Percentiles rank a stretch among this genome's conserved stretches.
These are phyloP conservation scores for Altica lythri DNA, from an alignment of 2,888 invertebrate genomes.

Conservation along the genomic window DNA sequence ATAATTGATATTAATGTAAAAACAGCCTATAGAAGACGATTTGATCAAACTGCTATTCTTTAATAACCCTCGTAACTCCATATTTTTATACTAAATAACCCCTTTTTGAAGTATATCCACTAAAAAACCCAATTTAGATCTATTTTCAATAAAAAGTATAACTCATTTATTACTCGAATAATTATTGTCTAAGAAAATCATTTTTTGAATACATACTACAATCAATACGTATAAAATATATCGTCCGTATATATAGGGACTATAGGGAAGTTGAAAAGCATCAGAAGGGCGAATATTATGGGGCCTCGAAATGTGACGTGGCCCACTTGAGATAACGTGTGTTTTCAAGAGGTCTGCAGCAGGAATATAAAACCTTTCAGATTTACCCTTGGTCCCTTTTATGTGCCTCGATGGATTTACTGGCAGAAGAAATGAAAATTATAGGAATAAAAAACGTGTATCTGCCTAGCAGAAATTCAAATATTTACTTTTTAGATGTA, in stretches of 20 bases:
- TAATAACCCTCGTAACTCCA: too few relatives aligned
- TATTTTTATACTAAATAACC: too few relatives aligned
- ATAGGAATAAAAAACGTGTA: slow-evolving; percentile 23
- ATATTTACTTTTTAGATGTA: slow-evolving; percentile 20
- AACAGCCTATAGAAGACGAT: too few relatives aligned
- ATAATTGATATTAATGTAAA: too few relatives aligned
- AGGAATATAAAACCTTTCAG: slow-evolving; percentile 34
- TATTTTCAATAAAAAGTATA: too few relatives aligned
- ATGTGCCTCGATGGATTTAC: slow-evolving; percentile 22
- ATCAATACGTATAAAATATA: slow-evolving; percentile 25
- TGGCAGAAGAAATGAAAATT: slow-evolving; percentile 25
- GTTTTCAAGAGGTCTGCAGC: slow-evolving; percentile 50
- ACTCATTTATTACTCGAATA: too few relatives aligned
- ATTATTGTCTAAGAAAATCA: too few relatives aligned
- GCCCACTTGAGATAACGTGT: slow-evolving; percentile 52
- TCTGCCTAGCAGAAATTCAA: slow-evolving; percentile 16
- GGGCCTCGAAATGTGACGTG: slow-evolving; percentile 46
- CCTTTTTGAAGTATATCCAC: too few relatives aligned
- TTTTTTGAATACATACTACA: not conserved
- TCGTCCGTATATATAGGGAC: slow-evolving; percentile 3
- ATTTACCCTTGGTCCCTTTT: slow-evolving; percentile 29
- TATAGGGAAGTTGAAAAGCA: not conserved
- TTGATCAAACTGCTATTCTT: too few relatives aligned
- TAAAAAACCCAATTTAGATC: too few relatives aligned
- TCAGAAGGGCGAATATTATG: slow-evolving; percentile 24